phyloP scores from a whole-genome alignment of 2,888 invertebrate genomes.

The Dermolepida albohirtum region DNA sequence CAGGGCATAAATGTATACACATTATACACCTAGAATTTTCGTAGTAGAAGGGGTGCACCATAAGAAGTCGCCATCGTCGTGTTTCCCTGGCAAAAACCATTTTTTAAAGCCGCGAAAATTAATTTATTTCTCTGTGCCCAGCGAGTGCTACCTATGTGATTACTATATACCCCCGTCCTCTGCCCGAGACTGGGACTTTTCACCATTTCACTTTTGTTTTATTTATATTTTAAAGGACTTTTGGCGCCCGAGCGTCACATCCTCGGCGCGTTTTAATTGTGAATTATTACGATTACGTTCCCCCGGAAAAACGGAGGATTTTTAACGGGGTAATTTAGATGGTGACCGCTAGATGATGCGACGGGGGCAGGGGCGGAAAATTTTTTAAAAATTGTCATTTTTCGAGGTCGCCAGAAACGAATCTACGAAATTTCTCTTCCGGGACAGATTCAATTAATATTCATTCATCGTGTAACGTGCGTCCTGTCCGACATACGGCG shows the following conservation, averaged over 20 bases:
- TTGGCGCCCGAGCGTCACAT: conserved; percentile 48
- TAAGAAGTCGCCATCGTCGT: too few relatives aligned
- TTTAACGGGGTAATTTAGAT: conserved; percentile 4
- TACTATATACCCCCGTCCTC: too few relatives aligned
- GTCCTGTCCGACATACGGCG: conserved; percentile 11
- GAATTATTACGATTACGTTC: conserved; percentile 59
- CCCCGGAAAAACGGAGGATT: background rate
- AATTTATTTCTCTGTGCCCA: too few relatives aligned
- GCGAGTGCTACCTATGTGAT: too few relatives aligned
- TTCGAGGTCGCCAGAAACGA: conserved; percentile 48
- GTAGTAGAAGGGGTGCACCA: too few relatives aligned
- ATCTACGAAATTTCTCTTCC: conserved; percentile 60
- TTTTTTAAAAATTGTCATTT: conserved; percentile 25
- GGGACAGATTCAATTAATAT: conserved; percentile 64
- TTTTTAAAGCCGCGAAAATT: too few relatives aligned
- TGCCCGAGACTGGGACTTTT: background rate
- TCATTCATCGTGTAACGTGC: conserved; percentile 55
- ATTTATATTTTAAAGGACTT: conserved; percentile 31
- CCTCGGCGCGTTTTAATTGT: conserved; percentile 56
- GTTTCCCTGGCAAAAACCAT: too few relatives aligned
- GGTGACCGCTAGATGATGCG: too few relatives aligned
- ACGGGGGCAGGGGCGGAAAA: background rate
- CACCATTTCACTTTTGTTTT: conserved; percentile 23
- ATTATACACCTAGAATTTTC: too few relatives aligned
- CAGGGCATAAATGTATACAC: too few relatives aligned